Evolutionary conservation across 2,113 vertebrate genomes (phyloP), one percentile per base, ranked within the genome.

Genomic region (Agapornis roseicollis): DNA sequence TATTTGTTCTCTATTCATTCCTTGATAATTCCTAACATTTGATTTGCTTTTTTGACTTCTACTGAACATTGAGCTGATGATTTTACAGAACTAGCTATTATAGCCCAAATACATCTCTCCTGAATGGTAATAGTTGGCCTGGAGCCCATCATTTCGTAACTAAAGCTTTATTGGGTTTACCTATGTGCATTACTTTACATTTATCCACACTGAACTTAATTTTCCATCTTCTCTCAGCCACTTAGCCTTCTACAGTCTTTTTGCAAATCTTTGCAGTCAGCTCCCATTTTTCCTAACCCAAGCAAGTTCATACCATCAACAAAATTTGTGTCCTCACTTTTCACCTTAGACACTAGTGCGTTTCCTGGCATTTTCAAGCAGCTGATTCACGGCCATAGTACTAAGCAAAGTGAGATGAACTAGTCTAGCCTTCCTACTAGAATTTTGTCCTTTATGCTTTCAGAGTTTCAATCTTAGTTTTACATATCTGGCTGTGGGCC

Each of bases 81-180:
- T 90, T 95, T 71, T 80, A 60, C 58, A 86, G 29, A 88, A 42
- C 46, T 78, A 71, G 20, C 33, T 72, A 73, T 85, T 58, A 64
- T 39, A 86, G 77, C n/a, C 18, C n/a, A 2, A 60, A 17, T 76
- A 31, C 44, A 49, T 77, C 55, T 49, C 64, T 58, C 55, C 46
- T 20, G 46, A 83, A 86, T 31, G 9, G 39, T 86, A 84, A 74
- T 74, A 88, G 33, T 52, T 42, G 52, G 61, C 72, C 24, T 23
- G 39, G 77, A 93, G 72, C 56, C 60, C 60, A 71, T 68, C 6
- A 78, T 93, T 92, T 88, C 93, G 18, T 89, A 86, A 64, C 60
- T 93, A 81, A 89, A 81, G 7, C 33, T 93, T 92, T 92, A 95
- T 93, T 95, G 52, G 77, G 81, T 84, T 84, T 94, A 90, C 77